These are phyloP conservation scores for Pogonomyrmex californicus DNA, from an alignment of 1,140 invertebrate genomes.

Conservation along the genomic window DNA sequence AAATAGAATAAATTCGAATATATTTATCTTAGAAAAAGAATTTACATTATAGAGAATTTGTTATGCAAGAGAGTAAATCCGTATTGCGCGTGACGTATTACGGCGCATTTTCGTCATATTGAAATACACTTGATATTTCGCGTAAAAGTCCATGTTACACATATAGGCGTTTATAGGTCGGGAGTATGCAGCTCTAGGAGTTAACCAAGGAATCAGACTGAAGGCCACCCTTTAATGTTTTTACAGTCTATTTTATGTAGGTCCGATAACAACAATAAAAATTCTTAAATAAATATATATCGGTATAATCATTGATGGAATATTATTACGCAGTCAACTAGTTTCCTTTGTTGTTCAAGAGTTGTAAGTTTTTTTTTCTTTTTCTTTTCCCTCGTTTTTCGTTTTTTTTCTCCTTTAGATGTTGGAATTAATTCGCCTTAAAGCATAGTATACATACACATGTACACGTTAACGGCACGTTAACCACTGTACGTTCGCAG, in stretches of 20 bases:
- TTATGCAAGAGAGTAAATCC: conserved; percentile 72
- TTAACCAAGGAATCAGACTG: conserved; percentile 84
- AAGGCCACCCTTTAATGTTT: conserved; percentile 85
- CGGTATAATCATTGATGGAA: conserved; percentile 84
- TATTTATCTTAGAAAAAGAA: conserved; percentile 77
- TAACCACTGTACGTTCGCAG: conserved; percentile 71
- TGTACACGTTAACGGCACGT: conserved; percentile 79
- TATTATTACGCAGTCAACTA: conserved; percentile 85
- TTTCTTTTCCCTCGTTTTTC: conserved; percentile 59
- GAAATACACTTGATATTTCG: conserved; percentile 73
- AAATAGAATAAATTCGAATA: conserved; percentile 81
- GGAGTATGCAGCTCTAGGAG: conserved; percentile 79
- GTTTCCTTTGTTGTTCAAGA: conserved; percentile 60
- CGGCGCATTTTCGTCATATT: conserved; percentile 55
- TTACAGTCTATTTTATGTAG: conserved; percentile 85
- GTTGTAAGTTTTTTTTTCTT: conserved; percentile 60
- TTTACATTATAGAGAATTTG: conserved; percentile 76
- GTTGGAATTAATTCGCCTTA: conserved; percentile 76
- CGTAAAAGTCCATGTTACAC: conserved; percentile 44
- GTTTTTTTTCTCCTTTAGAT: conserved; percentile 66
- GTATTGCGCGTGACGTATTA: conserved; percentile 70
- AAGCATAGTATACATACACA: conserved; percentile 83
- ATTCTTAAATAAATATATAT: conserved; percentile 86
- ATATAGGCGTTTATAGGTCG: conserved; percentile 75
- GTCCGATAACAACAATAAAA: conserved; percentile 86